Evolutionary conservation across 35 echinoderm and acorn worm genomes (phyloP), one percentile per base, ranked within the genome.

Genomic region (Apostichopus californicus): DNA sequence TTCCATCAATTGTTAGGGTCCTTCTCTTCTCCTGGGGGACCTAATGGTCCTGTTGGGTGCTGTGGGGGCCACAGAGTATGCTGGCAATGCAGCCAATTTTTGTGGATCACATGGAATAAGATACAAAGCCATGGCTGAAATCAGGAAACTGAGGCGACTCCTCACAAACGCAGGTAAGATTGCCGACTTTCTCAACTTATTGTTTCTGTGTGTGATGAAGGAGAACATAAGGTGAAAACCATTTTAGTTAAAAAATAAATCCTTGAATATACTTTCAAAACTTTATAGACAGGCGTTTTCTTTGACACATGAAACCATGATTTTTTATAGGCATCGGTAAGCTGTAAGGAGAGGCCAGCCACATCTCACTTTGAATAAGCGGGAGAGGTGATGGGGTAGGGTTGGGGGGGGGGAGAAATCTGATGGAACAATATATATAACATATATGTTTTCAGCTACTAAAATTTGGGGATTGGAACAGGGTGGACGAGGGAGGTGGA

Each of bases 31-130:
- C 10, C 92, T 99, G 23, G 97, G 97, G 9, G 97, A 99, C 78
- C 72, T 99, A 83, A 99, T 99, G 97, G 97, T 99, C 71, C 92
- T 99, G 81, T 77, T 99, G 23, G 95, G 97, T 52, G 97, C 97
- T 5, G 97, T 96, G 3, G 97, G 97, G 20, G 95, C 97, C 3
- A 96, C 95, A 1, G 97, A 99, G 70, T 99, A 93, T 77, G 91
- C 91, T 17, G 97, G 97, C 1, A 94, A 91, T 58, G 94, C 95
- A 15, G 75, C 95, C 65, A 80, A 58, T 18, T 99, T 99, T 92
- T 99, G 97, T 93, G 89, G 66, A 2, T 85, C 97, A 23, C 97
- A 99, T 79, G 95, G 97, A 17, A 81, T 99, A 12, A 93, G 97
- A 80, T 94, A 94, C 90, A 99, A 99, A 79, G 97, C 97, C 34